Conservation (phyloP, 2,797 vertebrate genomes). For the Gambusia yucatana region DNA sequence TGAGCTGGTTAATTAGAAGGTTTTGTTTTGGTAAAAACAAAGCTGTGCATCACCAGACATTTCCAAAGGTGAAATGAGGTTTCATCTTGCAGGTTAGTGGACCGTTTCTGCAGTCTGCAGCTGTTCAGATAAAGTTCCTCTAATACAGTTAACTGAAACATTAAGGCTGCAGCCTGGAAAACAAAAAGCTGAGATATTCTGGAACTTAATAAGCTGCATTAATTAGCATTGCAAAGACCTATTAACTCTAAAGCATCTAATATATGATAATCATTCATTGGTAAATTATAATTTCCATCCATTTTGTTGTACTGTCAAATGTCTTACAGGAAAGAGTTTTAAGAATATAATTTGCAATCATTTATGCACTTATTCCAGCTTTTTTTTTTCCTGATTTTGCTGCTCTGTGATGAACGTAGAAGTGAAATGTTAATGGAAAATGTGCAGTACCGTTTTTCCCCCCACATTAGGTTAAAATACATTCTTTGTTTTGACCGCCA, state of each 20-base stretch:
- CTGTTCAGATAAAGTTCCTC: not conserved
- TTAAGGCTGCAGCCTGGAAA: not conserved
- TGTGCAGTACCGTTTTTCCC: not conserved
- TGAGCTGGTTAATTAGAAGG: not conserved
- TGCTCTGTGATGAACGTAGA: not conserved
- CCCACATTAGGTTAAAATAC: not conserved
- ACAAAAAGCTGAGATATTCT: not conserved
- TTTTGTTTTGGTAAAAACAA: not conserved
- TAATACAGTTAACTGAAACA: not conserved
- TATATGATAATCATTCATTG: not conserved
- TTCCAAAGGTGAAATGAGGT: not conserved
- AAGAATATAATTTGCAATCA: not conserved
- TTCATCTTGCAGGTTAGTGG: not conserved
- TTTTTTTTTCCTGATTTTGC: not conserved
- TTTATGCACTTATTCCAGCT: not conserved
- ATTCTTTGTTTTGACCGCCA: constrained; percentile 34
- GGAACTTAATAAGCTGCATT: not conserved
- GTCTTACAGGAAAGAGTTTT: not conserved
- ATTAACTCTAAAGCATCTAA: not conserved
- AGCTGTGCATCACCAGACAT: not conserved
- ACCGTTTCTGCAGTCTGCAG: not conserved
- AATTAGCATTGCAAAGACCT: not conserved
- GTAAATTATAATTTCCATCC: not conserved
- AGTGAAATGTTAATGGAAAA: not conserved
- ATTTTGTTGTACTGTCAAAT: not conserved